A percentile compares a stretch with the other conserved stretches of the same genome.
Evolutionary conservation across 2,888 invertebrate species (phyloP).

Genomic region (Clivina fossor): DNA sequence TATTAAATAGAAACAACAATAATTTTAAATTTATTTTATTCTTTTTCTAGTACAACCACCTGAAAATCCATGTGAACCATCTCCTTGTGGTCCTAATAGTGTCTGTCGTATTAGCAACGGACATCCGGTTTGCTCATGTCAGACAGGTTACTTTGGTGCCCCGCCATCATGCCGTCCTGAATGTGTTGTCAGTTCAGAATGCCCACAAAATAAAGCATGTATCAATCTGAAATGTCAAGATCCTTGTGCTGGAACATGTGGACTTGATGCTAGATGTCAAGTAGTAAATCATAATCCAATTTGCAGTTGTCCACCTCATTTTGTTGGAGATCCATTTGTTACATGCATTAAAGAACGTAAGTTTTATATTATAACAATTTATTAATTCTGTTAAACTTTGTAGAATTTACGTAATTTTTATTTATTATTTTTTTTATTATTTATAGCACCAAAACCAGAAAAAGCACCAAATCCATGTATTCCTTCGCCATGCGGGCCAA

Average conservation of each 20-base stretch:
- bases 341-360: slow-evolving; percentile 56
- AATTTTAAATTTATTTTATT: slow-evolving; percentile 11
- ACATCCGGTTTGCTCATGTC: slow-evolving; percentile 64
- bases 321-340: slow-evolving; percentile 62
- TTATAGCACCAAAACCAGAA: slow-evolving; percentile 37
- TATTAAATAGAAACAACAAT: background rate
- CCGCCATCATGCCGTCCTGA: slow-evolving; percentile 64
- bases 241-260: slow-evolving; percentile 65
- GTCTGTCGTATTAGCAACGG: slow-evolving; percentile 59
- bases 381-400: background rate
- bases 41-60: slow-evolving; percentile 40
- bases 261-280: slow-evolving; percentile 60
- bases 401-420: background rate
- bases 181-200: slow-evolving; percentile 63
- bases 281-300: slow-evolving; percentile 65
- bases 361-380: slow-evolving; percentile 3
- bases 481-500: slow-evolving; percentile 72
- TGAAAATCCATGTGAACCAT: slow-evolving; percentile 60
- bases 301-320: slow-evolving; percentile 63
- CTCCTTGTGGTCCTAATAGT: slow-evolving; percentile 64
- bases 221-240: slow-evolving; percentile 64
- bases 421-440: too few relatives aligned
- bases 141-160: slow-evolving; percentile 60
- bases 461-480: slow-evolving; percentile 65
- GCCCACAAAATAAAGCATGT: slow-evolving; percentile 62